phyloP scores from a whole-genome alignment of 2,797 vertebrate genomes.

The Melopsittacus undulatus region DNA sequence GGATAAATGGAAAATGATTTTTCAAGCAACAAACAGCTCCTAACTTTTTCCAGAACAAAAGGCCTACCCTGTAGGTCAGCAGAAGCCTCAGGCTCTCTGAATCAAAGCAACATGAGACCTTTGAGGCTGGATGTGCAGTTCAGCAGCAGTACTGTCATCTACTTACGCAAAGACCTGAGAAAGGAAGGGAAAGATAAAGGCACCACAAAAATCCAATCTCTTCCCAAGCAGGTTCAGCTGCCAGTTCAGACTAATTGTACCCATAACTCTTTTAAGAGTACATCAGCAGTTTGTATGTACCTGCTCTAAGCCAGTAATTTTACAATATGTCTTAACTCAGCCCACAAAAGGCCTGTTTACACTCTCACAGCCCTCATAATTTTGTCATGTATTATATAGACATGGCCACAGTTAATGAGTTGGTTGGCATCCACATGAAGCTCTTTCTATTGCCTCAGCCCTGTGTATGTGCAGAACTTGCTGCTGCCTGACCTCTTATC shows the following conservation, averaged over 20 bases:
- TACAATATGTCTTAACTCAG: not conserved
- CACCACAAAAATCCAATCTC: not conserved
- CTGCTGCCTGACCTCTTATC: not conserved
- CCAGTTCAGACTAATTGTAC: not conserved
- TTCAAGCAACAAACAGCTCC: not conserved
- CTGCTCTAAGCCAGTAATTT: not conserved
- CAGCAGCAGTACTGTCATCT: not conserved
- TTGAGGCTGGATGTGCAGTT: not conserved
- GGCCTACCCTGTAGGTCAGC: not conserved
- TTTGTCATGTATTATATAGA: not conserved
- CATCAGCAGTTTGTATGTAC: not conserved
- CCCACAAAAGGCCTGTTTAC: not conserved
- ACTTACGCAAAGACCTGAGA: not conserved
- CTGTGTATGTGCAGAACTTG: not conserved
- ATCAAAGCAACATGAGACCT: not conserved
- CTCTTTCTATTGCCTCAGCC: not conserved
- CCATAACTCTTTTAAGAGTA: not conserved
- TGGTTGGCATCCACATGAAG: not conserved
- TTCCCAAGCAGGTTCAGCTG: not conserved
- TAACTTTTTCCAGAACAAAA: not conserved
- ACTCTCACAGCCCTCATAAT: not conserved
- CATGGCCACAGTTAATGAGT: not conserved
- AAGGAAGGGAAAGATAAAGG: accelerated
- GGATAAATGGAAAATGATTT: not conserved
- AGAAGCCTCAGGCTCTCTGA: not conserved